Evolutionary conservation across 2,113 vertebrate genomes (phyloP), one percentile per base, ranked within the genome.

Genomic region (Pachyramphus minor): DNA sequence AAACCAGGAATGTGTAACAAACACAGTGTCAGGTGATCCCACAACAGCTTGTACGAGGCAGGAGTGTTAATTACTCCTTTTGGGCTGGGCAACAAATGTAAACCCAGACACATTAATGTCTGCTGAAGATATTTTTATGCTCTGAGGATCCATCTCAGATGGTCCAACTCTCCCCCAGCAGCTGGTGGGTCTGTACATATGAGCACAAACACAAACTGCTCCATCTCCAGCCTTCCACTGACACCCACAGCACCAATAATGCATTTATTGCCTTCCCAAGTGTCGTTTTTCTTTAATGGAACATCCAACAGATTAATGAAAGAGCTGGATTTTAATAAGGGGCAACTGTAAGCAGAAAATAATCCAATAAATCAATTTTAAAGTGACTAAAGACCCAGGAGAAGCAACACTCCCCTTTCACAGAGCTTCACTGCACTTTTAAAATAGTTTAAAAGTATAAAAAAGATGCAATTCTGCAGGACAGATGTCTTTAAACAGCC

Each of bases 201-300:
- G 30, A 37, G 0, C 8, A 79, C 6, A 45, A 14, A 1, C 20
- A 41, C 0, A 3, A 47, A 63, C 17, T 13, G 35, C 39, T 39
- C 11, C 64, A n/a, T 44, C 77, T 69, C 42, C 63, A 73, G 50
- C 23, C 31, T 30, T 68, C 28, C 25, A 14, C 20, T 35, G 64
- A 52, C 78, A 52, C 13, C 41, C 50, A 66, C 1, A 5, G 53
- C 72, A 90, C n/a, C 17, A 94, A 53, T 14, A 44, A 49, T 1
- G 9, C 11, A 73, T 74, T 71, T 64, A 28, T 66, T 6, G n/a
- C 63, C 35, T 20, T 2, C 28, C 41, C 66, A 72, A 47, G 25
- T 28, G 17, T 44, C n/a, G 11, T 11, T 52, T 84, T 33, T 35
- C 42, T 73, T 62, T 58, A 64, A n/a, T 21, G 30, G 68, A 80